Evolutionary conservation across 2,888 invertebrate species (phyloP), one percentile per base, ranked within the genome.

Genomic region (Charanyca ferruginea): DNA sequence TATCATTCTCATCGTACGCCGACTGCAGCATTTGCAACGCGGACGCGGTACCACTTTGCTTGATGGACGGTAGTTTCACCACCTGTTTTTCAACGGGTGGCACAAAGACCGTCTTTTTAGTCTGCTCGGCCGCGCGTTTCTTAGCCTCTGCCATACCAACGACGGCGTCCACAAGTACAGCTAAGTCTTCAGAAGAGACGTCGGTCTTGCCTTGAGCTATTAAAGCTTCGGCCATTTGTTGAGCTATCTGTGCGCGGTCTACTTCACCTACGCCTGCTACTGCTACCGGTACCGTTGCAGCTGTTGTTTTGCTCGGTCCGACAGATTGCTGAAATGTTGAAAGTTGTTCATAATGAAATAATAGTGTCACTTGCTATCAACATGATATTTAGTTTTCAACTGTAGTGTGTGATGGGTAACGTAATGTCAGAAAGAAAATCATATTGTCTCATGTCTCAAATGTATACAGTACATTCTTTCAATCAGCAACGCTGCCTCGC

Each of bases 161-260:
- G 51, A 98, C 98, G 16, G 98, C 97, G 81, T 98, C 97, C 35
- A 98, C 97, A 0, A 98, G 94, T 73, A 97, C 97, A 81, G 98
- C 97, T 71, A 98, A 93, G 85, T 98, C 98, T 57, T 96, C 97
- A 59, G 97, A 97, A 5, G 97, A 97, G 7, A 98, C 97, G 90
- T 98, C 97, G 0, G 97, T 97, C 88, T 97, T 97, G 51, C 98
- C 98, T 90, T 98, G 98, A 20, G 97, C 96, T 11, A 98, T 95
- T 45, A 98, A 93, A 1, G 98, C 97, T 32, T 97, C 97, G 0
- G 98, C 98, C 90, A 98, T 97, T 89, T 98, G 98, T 81, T 97
- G 96, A 1, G 98, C 98, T 77, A 98, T 97, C 59, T 97, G 96
- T 32, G 97, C 97, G 81, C 98, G 97, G 87, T 98, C 98, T 65